Conservation (phyloP, 2,888 invertebrate genomes). For the Xanthia icteritia region DNA sequence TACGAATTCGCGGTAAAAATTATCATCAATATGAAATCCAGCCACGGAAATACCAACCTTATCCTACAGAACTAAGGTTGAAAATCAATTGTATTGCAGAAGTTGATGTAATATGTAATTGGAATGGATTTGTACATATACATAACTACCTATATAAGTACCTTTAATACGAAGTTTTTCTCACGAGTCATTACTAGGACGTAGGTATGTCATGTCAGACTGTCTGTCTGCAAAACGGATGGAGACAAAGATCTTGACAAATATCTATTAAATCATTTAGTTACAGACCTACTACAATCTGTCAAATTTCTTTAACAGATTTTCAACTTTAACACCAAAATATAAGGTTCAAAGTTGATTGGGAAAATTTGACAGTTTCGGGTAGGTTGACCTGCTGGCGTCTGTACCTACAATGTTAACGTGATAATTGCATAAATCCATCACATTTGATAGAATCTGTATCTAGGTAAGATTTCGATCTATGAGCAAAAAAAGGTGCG, state of each 20-base stretch:
- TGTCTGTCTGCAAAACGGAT: constrained; percentile 48
- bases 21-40: constrained; percentile 21
- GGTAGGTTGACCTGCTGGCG: too few species aligned
- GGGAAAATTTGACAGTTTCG: too few species aligned
- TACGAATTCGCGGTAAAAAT: constrained; percentile 59
- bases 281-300: too few species aligned
- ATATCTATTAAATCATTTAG: constrained; percentile 9
- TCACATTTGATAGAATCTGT: neutral
- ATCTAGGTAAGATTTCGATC: constrained; percentile 15
- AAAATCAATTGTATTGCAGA: constrained; percentile 16
- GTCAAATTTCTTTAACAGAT: too few species aligned
- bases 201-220: constrained; percentile 52
- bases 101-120: constrained; percentile 56
- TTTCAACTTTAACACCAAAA: too few species aligned
- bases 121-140: constrained; percentile 23
- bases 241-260: constrained; percentile 17
- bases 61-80: rapidly evolving
- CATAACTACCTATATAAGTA: neutral
- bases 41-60: constrained; percentile 7
- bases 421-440: constrained; percentile 27
- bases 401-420: constrained; percentile 8
- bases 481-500: neutral
- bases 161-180: constrained; percentile 14
- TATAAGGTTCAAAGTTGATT: too few species aligned
- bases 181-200: constrained; percentile 35